Base-by-base conservation (phyloP, 2,113 vertebrate species). In the Anolis carolinensis region DNA sequence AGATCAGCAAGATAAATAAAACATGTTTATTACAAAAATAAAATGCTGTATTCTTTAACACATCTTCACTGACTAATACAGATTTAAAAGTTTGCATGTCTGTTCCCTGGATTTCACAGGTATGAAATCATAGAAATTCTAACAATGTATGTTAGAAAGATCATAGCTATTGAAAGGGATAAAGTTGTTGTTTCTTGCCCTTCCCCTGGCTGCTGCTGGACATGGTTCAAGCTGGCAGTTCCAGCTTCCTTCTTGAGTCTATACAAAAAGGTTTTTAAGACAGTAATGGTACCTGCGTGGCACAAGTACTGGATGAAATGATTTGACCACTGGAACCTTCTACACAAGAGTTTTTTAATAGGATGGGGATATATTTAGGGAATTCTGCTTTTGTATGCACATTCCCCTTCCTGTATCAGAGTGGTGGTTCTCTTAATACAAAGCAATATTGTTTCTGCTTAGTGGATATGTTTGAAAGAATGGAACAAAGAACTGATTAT, bases 1-100 rank as follows among this genome's bases (percentile, higher is more conserved):
- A 95, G 90, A 95, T 96, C 92, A 96, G 89, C 86, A 92, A 96
- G 95, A 95, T 88, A 95, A 97, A 97, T 96, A 97, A 97, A 96
- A 97, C 94, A 89, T 95, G 94, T 96, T 96, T 97, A 93, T 97
- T 77, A 77, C 39, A 44, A 77, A 95, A 97, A 96, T 96, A 86
- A 96, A 68, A 91, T 93, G 59, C 77, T 92, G 95, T 94, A 95
- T 95, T 92, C 94, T 94, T 95, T 95, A 96, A 95, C 95, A 93
- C 95, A 95, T 96, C 95, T 96, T 95, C 94, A 96, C 91, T 93
- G 73, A 85, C 86, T 93, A 93, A 94, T 91, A 86, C 89, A 89
- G 73, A 92, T 62, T n/a, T 52, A 86, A 92, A 74, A 55, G 76
- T 91, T 90, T 83, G 5, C 36, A 50, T 84, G 81, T 48, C 27